Base-by-base conservation (phyloP, 2,797 vertebrate genomes). In the Gadopsis marmoratus region DNA sequence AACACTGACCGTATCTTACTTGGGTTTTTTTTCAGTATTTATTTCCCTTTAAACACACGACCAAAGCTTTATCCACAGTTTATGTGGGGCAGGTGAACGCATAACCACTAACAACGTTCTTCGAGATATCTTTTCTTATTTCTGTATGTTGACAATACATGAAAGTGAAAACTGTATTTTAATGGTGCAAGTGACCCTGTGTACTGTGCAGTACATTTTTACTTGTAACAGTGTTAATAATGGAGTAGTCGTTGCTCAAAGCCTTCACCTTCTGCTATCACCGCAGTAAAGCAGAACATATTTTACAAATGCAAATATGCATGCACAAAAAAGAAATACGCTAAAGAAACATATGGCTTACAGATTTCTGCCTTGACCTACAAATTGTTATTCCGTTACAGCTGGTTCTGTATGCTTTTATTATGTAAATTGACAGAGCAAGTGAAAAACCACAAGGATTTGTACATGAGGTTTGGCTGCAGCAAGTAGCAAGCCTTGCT, bases 141-240 rank as follows among this genome's bases (percentile, higher is more conserved):
- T 21, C 29, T 54, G 5, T n/a, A 33, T 13, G 26, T 16, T 23
- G 3, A 10, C 1, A 61, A 35, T 6, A 51, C 8, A 21, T 55
- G 9, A 41, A 59, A 33, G 60, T 12, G 11, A 59, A 72, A 37
- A 60, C 35, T 23, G 23, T 10, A 65, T 74, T 60, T 41, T 26
- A 54, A 45, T n/a, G 7, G 17, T 39, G 60, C 17, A 62, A 39
- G 58, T 74, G 41, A 33, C n/a, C 23, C 3, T 37, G 4, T 45
- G 19, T 29, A 23, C 2, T 51, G 17, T n/a, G 45, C 29, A 45
- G 33, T 33, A 47, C 54, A 70, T 71, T 43, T 68, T 3, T 29
- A 60, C 61, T 53, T 31, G 23, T 61, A 71, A 66, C 21, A 29
- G 31, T 61, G 39, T 79, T 35, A 79, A 84, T 64, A 61, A 83